Percentiles rank a stretch among this genome's conserved stretches.
These are phyloP conservation scores for Ridgeia piscesae DNA, from an alignment of 1,140 invertebrate genomes.

Conservation along the genomic window DNA sequence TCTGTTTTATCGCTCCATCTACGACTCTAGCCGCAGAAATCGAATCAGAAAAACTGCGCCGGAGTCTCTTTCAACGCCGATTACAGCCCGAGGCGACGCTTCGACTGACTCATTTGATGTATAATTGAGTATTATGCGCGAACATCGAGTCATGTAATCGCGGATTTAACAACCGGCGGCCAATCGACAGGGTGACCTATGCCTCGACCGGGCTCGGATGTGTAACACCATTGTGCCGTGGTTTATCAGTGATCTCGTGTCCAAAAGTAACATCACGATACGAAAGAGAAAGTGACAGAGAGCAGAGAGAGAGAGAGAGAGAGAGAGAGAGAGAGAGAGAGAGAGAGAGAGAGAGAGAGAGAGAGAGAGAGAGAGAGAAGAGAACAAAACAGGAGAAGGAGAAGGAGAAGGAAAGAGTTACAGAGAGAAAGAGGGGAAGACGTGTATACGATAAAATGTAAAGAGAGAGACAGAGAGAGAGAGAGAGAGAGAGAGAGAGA, in stretches of 20 bases:
- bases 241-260: background rate
- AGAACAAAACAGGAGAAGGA: too few species aligned
- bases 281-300: too few species aligned
- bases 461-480: too few species aligned
- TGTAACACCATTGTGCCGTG: background rate
- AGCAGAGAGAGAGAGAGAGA: too few species aligned
- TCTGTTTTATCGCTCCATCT: background rate
- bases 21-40: background rate
- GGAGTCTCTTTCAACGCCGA: background rate
- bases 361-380: too few species aligned
- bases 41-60: background rate
- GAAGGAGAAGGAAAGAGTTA: too few species aligned
- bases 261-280: background rate
- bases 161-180: background rate
- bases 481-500: too few species aligned
- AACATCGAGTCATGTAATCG: conserved; percentile 1
- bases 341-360: too few species aligned
- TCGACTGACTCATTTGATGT: background rate
- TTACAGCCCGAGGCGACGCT: background rate
- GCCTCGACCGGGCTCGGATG: background rate
- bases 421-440: too few species aligned
- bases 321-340: too few species aligned
- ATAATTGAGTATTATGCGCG: background rate
- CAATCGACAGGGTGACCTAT: background rate
- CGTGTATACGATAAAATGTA: too few species aligned